Conservation (phyloP, 2,113 vertebrate species). For the Chionodraco myersi region DNA sequence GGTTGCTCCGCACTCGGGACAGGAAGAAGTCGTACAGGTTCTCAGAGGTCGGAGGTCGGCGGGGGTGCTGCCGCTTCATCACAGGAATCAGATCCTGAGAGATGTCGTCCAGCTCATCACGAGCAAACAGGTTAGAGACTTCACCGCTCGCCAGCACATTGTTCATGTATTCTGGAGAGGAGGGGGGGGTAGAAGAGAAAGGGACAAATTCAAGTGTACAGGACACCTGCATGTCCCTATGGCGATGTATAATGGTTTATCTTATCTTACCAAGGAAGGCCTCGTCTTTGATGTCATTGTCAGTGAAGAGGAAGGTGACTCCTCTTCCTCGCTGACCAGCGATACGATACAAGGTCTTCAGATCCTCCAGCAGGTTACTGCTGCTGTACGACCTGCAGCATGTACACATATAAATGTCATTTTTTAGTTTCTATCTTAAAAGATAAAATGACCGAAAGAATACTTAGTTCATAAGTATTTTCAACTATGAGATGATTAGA, state of each 20-base stretch:
- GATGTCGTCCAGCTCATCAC: conserved; percentile 88
- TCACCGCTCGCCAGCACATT: conserved; percentile 88
- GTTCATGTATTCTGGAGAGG: conserved; percentile 86
- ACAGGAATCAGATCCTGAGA: conserved; percentile 83
- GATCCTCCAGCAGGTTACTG: conserved; percentile 88
- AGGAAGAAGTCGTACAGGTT: conserved; percentile 90
- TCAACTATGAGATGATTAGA: too few species aligned
- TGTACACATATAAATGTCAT: too few species aligned
- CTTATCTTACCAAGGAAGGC: conserved; percentile 79
- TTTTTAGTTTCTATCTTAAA: too few species aligned
- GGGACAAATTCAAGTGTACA: too few species aligned
- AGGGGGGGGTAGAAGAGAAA: background rate
- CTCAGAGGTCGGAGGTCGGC: conserved; percentile 79
- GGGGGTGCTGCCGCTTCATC: conserved; percentile 87
- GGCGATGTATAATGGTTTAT: too few species aligned
- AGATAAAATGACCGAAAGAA: too few species aligned
- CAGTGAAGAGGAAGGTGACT: conserved; percentile 87
- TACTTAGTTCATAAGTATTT: too few species aligned
- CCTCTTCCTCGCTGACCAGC: conserved; percentile 87
- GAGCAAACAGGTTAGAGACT: conserved; percentile 88
- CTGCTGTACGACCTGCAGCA: conserved; percentile 83
- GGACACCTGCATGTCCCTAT: too few species aligned
- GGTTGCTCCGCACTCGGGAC: conserved; percentile 84
- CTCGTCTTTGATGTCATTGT: conserved; percentile 90
- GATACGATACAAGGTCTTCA: conserved; percentile 86